A percentile compares a stretch with the other conserved stretches of the same genome.
Conservation (phyloP, 2,113 vertebrate species). For the Malurus alboscapulatus region DNA sequence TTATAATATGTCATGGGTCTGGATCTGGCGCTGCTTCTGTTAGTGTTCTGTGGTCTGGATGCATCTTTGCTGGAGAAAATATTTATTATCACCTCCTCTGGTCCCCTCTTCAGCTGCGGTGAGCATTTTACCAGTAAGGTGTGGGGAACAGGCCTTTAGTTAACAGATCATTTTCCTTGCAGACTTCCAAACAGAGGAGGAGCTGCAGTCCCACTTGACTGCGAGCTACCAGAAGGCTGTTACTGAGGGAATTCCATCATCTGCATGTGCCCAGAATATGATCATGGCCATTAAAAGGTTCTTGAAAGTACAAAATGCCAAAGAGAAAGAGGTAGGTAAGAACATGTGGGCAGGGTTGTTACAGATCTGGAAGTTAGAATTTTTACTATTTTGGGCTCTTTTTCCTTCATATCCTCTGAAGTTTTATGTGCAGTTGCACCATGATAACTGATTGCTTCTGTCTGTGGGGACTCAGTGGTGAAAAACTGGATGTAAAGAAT, state of each 20-base stretch:
- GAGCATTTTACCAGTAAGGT: background rate
- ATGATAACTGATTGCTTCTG: background rate
- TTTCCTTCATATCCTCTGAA: background rate
- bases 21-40: background rate
- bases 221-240: conserved; percentile 79
- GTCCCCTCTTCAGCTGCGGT: background rate
- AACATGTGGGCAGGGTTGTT: background rate
- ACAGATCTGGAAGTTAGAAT: background rate
- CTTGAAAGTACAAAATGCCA: conserved; percentile 53
- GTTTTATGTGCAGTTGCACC: background rate
- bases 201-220: conserved; percentile 79
- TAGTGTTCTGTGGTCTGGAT: background rate
- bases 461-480: background rate
- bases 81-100: background rate
- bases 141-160: background rate
- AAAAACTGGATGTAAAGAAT: background rate
- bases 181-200: conserved; percentile 85
- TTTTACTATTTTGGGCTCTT: background rate
- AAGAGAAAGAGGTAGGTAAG: conserved; percentile 73
- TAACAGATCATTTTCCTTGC: background rate
- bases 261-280: conserved; percentile 71
- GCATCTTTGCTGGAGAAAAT: background rate
- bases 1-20: background rate
- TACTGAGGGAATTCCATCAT: conserved; percentile 57
- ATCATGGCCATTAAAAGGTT: conserved; percentile 79